Evolutionary conservation across 2,888 invertebrate genomes (phyloP).

Genomic region (Dilophus febrilis): DNA sequence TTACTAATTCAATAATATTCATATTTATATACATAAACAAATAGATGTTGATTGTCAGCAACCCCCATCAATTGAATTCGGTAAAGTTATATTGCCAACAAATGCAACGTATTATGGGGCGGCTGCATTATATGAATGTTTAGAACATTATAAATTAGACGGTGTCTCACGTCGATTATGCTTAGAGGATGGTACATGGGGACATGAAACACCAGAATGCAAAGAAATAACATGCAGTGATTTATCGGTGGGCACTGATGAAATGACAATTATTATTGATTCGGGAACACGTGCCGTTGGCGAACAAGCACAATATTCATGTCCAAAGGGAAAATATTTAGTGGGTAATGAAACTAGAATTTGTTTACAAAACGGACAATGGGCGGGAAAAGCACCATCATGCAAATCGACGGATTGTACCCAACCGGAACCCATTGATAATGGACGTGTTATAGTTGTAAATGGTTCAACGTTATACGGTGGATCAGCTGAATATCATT

Average conservation of each 20-base stretch:
- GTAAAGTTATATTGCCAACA: conserved; percentile 61
- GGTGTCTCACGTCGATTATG: conserved; percentile 71
- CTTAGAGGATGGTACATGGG: conserved; percentile 81
- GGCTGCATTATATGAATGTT: conserved; percentile 68
- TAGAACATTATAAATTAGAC: conserved; percentile 60
- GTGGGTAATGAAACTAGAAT: conserved; percentile 62
- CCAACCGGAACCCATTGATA: conserved; percentile 59
- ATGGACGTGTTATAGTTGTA: conserved; percentile 70
- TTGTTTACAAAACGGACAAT: conserved; percentile 61
- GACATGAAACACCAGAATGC: conserved; percentile 65
- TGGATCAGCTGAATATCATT: conserved; percentile 77
- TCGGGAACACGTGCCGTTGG: conserved; percentile 57
- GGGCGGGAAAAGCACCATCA: conserved; percentile 61
- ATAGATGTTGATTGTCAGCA: conserved; percentile 79
- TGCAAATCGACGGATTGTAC: conserved; percentile 77
- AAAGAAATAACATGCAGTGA: conserved; percentile 66
- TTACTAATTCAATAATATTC: too few relatives aligned
- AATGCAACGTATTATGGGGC: conserved; percentile 83
- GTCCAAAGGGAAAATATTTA: conserved; percentile 64
- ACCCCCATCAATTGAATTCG: conserved; percentile 53
- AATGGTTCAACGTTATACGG: conserved; percentile 71
- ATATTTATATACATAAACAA: too few relatives aligned
- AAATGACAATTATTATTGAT: conserved; percentile 39
- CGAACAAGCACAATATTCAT: conserved; percentile 62
- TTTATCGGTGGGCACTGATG: conserved; percentile 35